Evolutionary conservation across 2,888 invertebrate genomes (phyloP).

Genomic region (Mesorhabditis spiculigera): DNA sequence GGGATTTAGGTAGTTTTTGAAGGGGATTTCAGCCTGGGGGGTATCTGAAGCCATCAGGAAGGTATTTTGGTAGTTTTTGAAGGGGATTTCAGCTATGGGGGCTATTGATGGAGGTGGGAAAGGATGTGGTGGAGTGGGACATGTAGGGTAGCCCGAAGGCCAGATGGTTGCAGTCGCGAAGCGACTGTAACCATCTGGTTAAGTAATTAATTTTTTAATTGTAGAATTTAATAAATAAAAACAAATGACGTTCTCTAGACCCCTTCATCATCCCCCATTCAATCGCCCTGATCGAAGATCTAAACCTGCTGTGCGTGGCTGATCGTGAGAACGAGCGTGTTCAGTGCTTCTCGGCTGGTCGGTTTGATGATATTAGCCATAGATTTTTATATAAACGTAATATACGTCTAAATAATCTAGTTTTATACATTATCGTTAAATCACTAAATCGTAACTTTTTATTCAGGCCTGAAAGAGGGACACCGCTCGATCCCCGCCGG

Average conservation of each 20-base stretch:
- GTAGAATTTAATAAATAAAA: constrained; percentile 2
- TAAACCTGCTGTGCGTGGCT: constrained; percentile 85
- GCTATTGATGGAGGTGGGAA: no score
- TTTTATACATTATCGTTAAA: not conserved
- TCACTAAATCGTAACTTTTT: not conserved
- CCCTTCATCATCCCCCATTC: constrained; percentile 73
- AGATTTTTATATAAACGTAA: constrained; percentile 57
- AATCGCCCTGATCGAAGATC: constrained; percentile 79
- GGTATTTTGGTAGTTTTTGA: no score
- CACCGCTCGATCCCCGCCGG: constrained; percentile 51
- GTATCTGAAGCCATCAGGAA: no score
- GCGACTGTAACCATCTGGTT: no score
- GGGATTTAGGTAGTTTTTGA: no score
- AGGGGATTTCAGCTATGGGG: no score
- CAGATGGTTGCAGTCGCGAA: no score
- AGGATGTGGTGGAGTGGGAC: no score
- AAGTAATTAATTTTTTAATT: not conserved
- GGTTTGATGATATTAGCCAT: not conserved
- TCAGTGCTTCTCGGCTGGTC: constrained; percentile 78
- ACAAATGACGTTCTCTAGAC: not conserved
- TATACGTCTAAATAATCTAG: not conserved
- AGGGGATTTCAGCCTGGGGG: no score
- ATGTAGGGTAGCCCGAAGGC: no score
- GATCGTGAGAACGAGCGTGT: constrained; percentile 91
- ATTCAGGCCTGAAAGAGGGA: constrained; percentile 29